Percentiles rank a stretch among this genome's conserved stretches.
phyloP scores from a whole-genome alignment of 2,888 invertebrate genomes.

The Drosophila paracracens region DNA sequence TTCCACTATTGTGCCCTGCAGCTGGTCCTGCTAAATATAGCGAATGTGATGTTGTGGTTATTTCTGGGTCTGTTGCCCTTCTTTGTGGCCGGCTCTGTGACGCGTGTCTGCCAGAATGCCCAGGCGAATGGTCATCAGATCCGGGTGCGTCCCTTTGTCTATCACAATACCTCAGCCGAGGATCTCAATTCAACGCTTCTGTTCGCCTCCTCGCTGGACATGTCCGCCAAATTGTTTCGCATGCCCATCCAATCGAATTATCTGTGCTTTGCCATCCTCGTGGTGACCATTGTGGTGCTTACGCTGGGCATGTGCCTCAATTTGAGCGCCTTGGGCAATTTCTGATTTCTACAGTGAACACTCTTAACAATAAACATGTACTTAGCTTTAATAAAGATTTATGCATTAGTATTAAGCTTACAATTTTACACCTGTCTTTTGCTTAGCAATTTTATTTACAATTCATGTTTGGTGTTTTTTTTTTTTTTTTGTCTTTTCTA shows the following conservation, averaged over 20 bases:
- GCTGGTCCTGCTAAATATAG: constrained; percentile 90
- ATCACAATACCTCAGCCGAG: constrained; percentile 90
- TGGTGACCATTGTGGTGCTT: constrained; percentile 87
- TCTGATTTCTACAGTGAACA: constrained; percentile 44
- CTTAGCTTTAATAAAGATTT: constrained; percentile 44
- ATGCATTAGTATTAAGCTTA: constrained; percentile 36
- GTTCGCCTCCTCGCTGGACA: constrained; percentile 90
- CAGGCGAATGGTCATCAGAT: constrained; percentile 92
- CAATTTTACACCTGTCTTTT: constrained; percentile 42
- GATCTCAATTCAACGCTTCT: constrained; percentile 91
- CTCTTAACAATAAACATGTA: constrained; percentile 19
- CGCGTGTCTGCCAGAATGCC: constrained; percentile 90
- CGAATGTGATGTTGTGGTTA: constrained; percentile 84
- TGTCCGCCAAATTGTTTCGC: constrained; percentile 90
- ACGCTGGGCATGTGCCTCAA: constrained; percentile 89
- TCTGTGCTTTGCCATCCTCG: constrained; percentile 88
- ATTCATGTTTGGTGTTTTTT: constrained; percentile 26
- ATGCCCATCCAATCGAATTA: constrained; percentile 90
- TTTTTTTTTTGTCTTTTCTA: constrained; percentile 7
- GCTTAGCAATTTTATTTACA: constrained; percentile 69
- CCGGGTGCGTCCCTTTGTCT: constrained; percentile 91
- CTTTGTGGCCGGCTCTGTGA: constrained; percentile 90
- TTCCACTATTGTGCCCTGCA: constrained; percentile 86
- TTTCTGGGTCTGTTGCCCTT: constrained; percentile 81
- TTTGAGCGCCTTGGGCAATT: constrained; percentile 72